Evolutionary conservation across 2,888 invertebrate species (phyloP).

Genomic region (Morpho deidamia): DNA sequence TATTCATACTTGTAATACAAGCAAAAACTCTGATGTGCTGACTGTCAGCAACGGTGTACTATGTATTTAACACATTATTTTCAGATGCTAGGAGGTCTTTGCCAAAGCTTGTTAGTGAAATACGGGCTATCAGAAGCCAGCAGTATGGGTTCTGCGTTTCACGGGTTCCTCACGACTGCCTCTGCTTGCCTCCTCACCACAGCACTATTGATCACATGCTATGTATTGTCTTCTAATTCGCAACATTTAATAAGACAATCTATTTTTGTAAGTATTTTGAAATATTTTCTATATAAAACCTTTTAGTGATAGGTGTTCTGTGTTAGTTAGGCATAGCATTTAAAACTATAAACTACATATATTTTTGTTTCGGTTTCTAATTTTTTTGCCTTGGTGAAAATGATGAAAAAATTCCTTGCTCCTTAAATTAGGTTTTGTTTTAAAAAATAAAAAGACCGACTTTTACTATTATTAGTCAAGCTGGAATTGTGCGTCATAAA

Average conservation of each 20-base stretch:
- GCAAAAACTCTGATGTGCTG: too few species aligned
- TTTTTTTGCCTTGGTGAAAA: too few species aligned
- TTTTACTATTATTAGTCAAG: background rate
- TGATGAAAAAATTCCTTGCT: too few species aligned
- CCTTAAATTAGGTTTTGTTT: background rate
- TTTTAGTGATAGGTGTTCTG: too few species aligned
- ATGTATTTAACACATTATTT: background rate
- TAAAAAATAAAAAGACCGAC: background rate
- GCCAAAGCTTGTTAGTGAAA: conserved; percentile 88
- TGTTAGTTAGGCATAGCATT: too few species aligned
- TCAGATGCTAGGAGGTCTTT: conserved; percentile 87
- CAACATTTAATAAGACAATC: conserved; percentile 87
- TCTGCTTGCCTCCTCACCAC: conserved; percentile 90
- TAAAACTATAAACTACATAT: too few species aligned
- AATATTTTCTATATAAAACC: too few species aligned
- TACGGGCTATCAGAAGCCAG: conserved; percentile 86
- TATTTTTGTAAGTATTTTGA: conserved; percentile 83
- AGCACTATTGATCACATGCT: conserved; percentile 84
- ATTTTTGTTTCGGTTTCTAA: too few species aligned
- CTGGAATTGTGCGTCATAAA: too few species aligned
- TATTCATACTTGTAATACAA: too few species aligned
- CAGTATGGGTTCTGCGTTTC: conserved; percentile 87
- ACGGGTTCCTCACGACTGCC: conserved; percentile 88
- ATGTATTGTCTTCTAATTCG: conserved; percentile 87
- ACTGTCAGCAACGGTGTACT: too few species aligned